A percentile compares a stretch with the other conserved stretches of the same genome.
Evolutionary conservation across 2,888 invertebrate species (phyloP).

Genomic region (Ptilodon capucinus): DNA sequence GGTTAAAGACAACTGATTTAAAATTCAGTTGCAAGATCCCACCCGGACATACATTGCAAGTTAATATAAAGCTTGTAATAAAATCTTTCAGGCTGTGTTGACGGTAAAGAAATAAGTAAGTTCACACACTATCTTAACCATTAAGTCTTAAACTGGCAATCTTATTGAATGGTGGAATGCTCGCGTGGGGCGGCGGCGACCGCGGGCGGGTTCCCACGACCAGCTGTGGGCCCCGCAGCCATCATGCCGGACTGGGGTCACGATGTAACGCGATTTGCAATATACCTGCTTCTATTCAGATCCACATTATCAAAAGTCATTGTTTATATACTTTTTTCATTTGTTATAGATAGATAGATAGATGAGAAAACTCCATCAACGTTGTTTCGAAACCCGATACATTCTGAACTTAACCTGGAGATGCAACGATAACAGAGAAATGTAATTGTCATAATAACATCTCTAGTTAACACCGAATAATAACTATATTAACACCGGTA

Average conservation of each 20-base stretch:
- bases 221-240: neutral
- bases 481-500: slow-evolving; percentile 57
- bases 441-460: neutral
- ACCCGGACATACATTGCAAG: too few relatives aligned
- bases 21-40: too few relatives aligned
- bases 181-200: neutral
- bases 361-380: too few relatives aligned
- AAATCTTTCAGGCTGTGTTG: too few relatives aligned
- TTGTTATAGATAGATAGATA: too few relatives aligned
- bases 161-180: neutral
- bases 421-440: slow-evolving; percentile 7
- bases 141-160: neutral
- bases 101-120: too few relatives aligned
- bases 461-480: slow-evolving; percentile 27
- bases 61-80: too few relatives aligned
- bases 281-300: neutral
- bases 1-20: too few relatives aligned
- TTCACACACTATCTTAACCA: neutral
- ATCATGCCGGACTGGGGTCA: neutral
- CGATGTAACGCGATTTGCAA: neutral
- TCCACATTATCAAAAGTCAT: too few relatives aligned
- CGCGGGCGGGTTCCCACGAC: slow-evolving; percentile 1
- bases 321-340: too few relatives aligned
- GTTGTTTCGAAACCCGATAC: neutral
- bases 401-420: neutral